Evolutionary conservation across 2,797 vertebrate genomes (phyloP), one percentile per base, ranked within the genome.

Genomic region (Helostoma temminkii): DNA sequence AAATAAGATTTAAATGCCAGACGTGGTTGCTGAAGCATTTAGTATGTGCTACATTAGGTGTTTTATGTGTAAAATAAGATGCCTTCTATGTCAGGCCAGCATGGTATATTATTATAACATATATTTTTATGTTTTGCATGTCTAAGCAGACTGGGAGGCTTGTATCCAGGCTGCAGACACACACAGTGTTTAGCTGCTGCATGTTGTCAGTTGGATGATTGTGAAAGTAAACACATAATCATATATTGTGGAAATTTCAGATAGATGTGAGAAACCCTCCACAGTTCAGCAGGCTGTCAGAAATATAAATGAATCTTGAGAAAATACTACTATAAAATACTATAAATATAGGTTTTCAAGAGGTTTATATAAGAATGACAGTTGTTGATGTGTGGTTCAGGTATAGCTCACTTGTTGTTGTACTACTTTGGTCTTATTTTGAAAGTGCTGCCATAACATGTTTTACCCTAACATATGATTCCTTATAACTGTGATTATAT

Each of bases 81-180:
- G 45, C 52, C 34, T 32, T 6, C 45, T 39, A 9, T 19, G 30
- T 18, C 42, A 22, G 5, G 6, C 10, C 37, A 36, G 30, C 18
- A 32, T n/a, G 41, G 18, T 69, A 53, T 9, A 8, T 30, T 34
- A 76, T 65, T 39, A 9, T 66, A 19, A 54, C 57, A 54, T 74
- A 67, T 76, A 62, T 81, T 63, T 66, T 53, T 62, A 57, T 30
- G 28, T 30, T 22, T 36, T 22, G 37, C 48, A 60, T 16, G 34
- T 70, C 28, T 36, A 37, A 26, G 22, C 25, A 53, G 45, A 19
- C 30, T 30, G n/a, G n/a, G n/a, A n/a, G n/a, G 25, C 37, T 11
- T 9, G 10, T 61, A 24, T 32, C 12, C 15, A 58, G n/a, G 26
- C 26, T 74, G 9, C 36, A 34, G 11, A 53, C 24, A 34, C 16